phyloP scores from a whole-genome alignment of 2,888 invertebrate species.

The Ernsta delagoae region DNA sequence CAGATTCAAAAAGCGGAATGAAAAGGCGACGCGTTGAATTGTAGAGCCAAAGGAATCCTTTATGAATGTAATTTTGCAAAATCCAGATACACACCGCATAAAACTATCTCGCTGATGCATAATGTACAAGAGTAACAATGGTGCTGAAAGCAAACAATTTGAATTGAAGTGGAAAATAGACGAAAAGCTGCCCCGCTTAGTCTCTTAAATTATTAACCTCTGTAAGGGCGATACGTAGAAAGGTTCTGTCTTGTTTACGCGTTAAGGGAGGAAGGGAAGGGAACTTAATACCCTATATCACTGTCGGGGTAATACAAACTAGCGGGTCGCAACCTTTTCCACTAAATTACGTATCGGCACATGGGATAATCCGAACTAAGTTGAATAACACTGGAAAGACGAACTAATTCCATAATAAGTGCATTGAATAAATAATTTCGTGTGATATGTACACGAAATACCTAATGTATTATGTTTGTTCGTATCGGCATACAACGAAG shows the following conservation, averaged over 20 bases:
- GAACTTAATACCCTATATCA: slow-evolving; percentile 84
- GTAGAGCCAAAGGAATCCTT: slow-evolving; percentile 26
- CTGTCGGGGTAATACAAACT: slow-evolving; percentile 82
- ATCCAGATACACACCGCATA: slow-evolving; percentile 12
- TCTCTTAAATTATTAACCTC: slow-evolving; percentile 82
- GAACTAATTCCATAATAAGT: slow-evolving; percentile 63
- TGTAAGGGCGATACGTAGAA: slow-evolving; percentile 79
- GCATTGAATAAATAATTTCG: slow-evolving; percentile 55
- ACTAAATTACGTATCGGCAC: slow-evolving; percentile 83
- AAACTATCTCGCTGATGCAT: slow-evolving; percentile 25
- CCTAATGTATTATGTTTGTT: slow-evolving; percentile 21
- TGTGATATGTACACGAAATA: slow-evolving; percentile 1
- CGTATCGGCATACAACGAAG: slow-evolving; percentile 31
- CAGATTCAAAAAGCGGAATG: slow-evolving; percentile 17
- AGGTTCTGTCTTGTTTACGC: slow-evolving; percentile 83
- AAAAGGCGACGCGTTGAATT: slow-evolving; percentile 28
- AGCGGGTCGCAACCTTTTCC: slow-evolving; percentile 82
- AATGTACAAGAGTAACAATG: slow-evolving; percentile 51
- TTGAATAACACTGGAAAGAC: slow-evolving; percentile 70
- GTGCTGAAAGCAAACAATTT: slow-evolving; percentile 71
- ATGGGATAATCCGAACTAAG: slow-evolving; percentile 78
- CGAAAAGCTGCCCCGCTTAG: slow-evolving; percentile 70
- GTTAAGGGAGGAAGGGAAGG: slow-evolving; percentile 80
- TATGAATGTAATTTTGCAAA: slow-evolving; percentile 33
- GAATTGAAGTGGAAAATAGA: slow-evolving; percentile 73